Percentiles rank a stretch among this genome's conserved stretches.
Conservation (phyloP, 2,113 vertebrate genomes). For the Mesembrinibis cayennensis region DNA sequence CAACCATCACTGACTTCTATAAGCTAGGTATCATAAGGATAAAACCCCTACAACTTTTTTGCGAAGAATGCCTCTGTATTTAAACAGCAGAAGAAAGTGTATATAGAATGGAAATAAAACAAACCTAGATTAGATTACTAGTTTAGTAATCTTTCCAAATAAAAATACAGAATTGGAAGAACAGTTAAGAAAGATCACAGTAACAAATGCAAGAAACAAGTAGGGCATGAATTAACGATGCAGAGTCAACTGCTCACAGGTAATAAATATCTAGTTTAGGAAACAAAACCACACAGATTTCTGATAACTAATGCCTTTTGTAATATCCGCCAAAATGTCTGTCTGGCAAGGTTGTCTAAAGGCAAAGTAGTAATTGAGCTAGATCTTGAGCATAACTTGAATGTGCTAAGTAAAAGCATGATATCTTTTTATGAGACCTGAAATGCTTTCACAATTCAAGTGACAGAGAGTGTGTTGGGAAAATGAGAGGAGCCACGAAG, state of each 20-base stretch:
- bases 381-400: background rate
- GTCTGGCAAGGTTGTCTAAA: background rate
- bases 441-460: background rate
- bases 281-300: background rate
- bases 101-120: background rate
- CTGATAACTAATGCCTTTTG: background rate
- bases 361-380: background rate
- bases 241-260: background rate
- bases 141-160: background rate
- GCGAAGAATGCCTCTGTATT: background rate
- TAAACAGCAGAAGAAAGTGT: background rate
- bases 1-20: background rate
- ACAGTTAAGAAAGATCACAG: background rate
- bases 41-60: background rate
- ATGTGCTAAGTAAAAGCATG: background rate
- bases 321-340: accelerated
- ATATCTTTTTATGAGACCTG: background rate
- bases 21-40: background rate
- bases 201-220: background rate
- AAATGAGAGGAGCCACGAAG: background rate
- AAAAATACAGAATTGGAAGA: background rate
- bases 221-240: background rate
- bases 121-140: background rate
- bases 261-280: conserved; percentile 1
- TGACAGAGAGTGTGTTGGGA: accelerated